A percentile compares a stretch with the other conserved stretches of the same genome.
These are phyloP conservation scores for Platycnemis pennipes DNA, from an alignment of 2,888 invertebrate species.

Conservation along the genomic window DNA sequence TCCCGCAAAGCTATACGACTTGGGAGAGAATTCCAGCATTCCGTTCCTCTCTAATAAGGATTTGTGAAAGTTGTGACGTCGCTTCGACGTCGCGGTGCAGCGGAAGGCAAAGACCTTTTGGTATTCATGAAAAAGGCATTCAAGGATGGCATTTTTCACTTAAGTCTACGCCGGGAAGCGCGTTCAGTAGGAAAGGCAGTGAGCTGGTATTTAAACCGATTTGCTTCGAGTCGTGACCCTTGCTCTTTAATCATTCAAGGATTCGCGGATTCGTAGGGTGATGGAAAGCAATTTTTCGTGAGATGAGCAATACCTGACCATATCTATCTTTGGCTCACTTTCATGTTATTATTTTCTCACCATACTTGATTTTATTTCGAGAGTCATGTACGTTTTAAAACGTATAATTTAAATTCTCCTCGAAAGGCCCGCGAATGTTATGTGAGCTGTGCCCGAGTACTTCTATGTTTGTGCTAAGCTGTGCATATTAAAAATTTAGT, in stretches of 20 bases:
- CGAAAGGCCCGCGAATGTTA: neutral
- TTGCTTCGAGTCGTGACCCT: neutral
- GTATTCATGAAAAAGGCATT: neutral
- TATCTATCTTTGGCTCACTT: neutral
- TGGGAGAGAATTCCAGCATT: neutral
- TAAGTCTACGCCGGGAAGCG: neutral
- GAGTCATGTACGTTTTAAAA: no score
- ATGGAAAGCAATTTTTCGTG: neutral
- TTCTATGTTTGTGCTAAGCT: neutral
- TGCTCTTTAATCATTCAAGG: neutral
- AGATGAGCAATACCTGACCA: neutral
- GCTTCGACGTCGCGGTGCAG: neutral
- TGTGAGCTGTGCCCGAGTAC: neutral
- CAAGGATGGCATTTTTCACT: neutral
- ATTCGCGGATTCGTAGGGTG: neutral
- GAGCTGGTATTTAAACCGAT: neutral
- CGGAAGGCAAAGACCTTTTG: neutral
- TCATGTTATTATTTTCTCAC: neutral
- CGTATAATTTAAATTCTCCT: neutral
- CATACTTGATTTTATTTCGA: neutral
- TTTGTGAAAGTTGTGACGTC: constrained; percentile 29
- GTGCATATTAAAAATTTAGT: neutral
- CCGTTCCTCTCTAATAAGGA: constrained; percentile 7
- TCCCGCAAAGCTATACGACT: neutral
- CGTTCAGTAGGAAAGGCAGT: neutral